These are phyloP conservation scores for Parapsyche elsis DNA, from an alignment of 1,140 invertebrate genomes.

Conservation along the genomic window DNA sequence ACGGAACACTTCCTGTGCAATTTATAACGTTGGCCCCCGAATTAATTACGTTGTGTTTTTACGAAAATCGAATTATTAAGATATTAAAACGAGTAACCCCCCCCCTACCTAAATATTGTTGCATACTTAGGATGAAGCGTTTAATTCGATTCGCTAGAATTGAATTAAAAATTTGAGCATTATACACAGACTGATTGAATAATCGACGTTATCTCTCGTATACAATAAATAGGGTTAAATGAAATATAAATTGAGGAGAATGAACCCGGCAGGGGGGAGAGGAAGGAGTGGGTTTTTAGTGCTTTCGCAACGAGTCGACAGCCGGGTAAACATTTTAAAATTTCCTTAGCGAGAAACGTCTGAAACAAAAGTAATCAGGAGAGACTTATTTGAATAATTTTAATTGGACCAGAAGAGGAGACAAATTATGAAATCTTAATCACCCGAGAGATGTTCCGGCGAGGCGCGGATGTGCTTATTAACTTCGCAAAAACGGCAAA, in stretches of 20 bases:
- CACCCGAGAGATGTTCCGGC: conserved; percentile 2
- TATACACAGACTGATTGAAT: no score
- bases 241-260: background rate
- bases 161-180: no score
- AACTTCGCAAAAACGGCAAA: background rate
- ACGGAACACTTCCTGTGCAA: background rate
- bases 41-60: no score
- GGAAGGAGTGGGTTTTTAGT: background rate
- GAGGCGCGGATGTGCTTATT: background rate
- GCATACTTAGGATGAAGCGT: no score
- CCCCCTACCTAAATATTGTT: no score
- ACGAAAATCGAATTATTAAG: no score
- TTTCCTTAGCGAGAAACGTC: conserved; percentile 20
- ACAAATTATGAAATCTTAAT: conserved; percentile 48
- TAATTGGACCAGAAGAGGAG: conserved; percentile 40
- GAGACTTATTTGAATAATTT: conserved; percentile 52
- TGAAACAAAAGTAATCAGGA: conserved; percentile 45
- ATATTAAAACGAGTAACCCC: no score
- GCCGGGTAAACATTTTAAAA: conserved; percentile 6
- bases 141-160: no score
- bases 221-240: background rate
- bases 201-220: no score
- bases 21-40: background rate
- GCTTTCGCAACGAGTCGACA: background rate
- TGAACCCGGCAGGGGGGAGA: background rate